A percentile compares a stretch with the other conserved stretches of the same genome.
Evolutionary conservation across 2,888 invertebrate genomes (phyloP).

Genomic region (Lydus trimaculatus): DNA sequence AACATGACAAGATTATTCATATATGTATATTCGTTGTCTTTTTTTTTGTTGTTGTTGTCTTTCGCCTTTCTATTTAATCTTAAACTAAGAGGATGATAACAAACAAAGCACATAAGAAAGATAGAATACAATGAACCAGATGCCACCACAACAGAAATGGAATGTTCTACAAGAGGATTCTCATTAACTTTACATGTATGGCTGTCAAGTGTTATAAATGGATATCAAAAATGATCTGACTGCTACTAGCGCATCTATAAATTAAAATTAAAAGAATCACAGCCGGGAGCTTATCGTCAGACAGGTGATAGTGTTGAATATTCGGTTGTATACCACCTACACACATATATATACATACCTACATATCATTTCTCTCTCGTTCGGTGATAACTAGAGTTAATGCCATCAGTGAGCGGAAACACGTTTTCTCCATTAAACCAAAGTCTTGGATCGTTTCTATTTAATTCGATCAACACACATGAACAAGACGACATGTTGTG

Average conservation of each 20-base stretch:
- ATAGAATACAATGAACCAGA: neutral
- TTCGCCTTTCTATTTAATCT: neutral
- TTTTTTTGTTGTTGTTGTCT: no score
- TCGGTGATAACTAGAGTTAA: constrained; percentile 37
- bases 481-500: constrained; percentile 19
- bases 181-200: constrained; percentile 31
- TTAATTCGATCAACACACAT: constrained; percentile 38
- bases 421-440: constrained; percentile 42
- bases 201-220: constrained; percentile 30
- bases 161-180: constrained; percentile 28
- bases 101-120: constrained; percentile 17
- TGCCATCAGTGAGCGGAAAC: constrained; percentile 39
- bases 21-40: neutral
- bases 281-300: constrained; percentile 31
- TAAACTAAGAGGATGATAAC: constrained; percentile 11
- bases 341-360: constrained; percentile 1
- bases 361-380: neutral
- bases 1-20: neutral
- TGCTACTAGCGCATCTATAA: constrained; percentile 32
- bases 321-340: constrained; percentile 32
- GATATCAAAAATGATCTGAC: constrained; percentile 33
- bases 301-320: constrained; percentile 36
- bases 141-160: constrained; percentile 8
- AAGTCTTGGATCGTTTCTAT: constrained; percentile 32
- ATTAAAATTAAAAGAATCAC: constrained; percentile 35